A percentile compares a stretch with the other conserved stretches of the same genome.
Evolutionary conservation across 2,888 invertebrate genomes (phyloP).

Genomic region (Andrena hattorfiana): DNA sequence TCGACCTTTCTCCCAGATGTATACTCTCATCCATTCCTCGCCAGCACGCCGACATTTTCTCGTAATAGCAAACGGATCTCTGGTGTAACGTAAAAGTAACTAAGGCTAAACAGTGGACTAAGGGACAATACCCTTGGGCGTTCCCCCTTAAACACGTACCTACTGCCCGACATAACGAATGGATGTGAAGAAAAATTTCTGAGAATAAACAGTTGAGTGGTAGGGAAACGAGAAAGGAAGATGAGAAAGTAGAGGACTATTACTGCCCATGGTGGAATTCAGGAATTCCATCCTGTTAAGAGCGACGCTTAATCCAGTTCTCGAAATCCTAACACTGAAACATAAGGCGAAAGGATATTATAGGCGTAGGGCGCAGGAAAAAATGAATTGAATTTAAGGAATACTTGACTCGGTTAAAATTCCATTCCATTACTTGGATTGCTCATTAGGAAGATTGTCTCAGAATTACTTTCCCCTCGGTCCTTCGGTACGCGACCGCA

Average conservation of each 20-base stretch:
- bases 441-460: constrained; percentile 3
- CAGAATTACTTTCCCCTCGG: background rate
- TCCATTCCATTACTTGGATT: constrained; percentile 8
- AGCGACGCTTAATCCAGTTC: background rate
- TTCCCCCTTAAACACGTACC: background rate
- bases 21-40: background rate
- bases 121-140: background rate
- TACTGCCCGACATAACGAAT: background rate
- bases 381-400: background rate
- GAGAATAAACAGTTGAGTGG: background rate
- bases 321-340: background rate
- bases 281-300: too few relatives aligned
- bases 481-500: background rate
- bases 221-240: background rate
- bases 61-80: background rate
- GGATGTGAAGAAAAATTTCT: background rate
- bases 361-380: background rate
- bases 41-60: background rate
- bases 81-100: background rate
- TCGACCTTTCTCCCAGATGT: background rate
- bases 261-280: too few relatives aligned
- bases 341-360: background rate
- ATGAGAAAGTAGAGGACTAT: too few relatives aligned
- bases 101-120: background rate
- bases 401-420: background rate